phyloP scores from a whole-genome alignment of 2,113 vertebrate genomes.

The Telmatochromis bifrenatus region DNA sequence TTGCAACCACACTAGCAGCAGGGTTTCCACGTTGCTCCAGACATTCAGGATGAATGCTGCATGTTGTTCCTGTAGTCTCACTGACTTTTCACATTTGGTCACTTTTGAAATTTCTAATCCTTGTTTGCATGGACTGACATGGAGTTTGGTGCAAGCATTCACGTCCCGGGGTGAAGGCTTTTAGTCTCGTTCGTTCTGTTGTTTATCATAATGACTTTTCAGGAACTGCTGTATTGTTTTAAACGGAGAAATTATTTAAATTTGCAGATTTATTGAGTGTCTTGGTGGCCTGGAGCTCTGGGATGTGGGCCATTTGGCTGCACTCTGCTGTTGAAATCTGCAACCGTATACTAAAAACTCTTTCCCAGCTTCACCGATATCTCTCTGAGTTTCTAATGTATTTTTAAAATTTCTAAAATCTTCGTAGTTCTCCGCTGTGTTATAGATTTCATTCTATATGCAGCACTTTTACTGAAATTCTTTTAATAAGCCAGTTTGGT shows the following conservation, averaged over 20 bases:
- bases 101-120: neutral
- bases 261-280: neutral
- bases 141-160: neutral
- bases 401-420: neutral
- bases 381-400: neutral
- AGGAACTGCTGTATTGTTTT: neutral
- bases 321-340: neutral
- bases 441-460: neutral
- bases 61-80: fast-evolving
- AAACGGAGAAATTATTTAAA: neutral
- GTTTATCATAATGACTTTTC: neutral
- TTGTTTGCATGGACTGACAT: fast-evolving
- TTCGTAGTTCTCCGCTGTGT: neutral
- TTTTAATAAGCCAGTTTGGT: neutral
- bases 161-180: fast-evolving
- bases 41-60: neutral
- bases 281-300: neutral
- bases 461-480: neutral
- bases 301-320: neutral
- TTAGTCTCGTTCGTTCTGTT: fast-evolving
- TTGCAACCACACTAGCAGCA: neutral
- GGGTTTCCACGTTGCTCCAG: neutral
- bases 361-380: neutral
- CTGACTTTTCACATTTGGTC: neutral
- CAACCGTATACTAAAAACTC: neutral